Percentiles rank a stretch among this genome's conserved stretches.
phyloP scores from a whole-genome alignment of 2,888 invertebrate genomes.

The Dichetophora obliterata region DNA sequence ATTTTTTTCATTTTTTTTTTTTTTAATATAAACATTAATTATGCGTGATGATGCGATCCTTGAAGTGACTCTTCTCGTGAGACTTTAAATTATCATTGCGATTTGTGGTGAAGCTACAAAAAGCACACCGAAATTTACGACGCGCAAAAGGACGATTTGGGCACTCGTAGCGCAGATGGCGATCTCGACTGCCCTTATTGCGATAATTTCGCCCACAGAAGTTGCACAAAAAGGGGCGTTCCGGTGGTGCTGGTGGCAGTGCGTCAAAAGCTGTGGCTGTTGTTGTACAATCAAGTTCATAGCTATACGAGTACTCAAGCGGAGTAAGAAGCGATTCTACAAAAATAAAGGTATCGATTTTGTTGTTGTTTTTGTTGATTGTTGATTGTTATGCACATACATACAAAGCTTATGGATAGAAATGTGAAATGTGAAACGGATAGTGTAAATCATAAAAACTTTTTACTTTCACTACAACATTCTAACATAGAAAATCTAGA shows the following conservation, averaged over 20 bases:
- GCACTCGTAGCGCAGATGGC: slow-evolving; percentile 79
- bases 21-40: not conserved
- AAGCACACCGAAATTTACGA: slow-evolving; percentile 78
- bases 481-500: not conserved
- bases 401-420: not conserved
- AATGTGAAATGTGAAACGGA: not conserved
- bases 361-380: slow-evolving; percentile 4
- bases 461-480: not conserved
- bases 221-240: slow-evolving; percentile 47
- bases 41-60: not conserved
- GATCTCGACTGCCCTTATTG: slow-evolving; percentile 72
- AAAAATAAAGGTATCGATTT: slow-evolving; percentile 23
- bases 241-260: not conserved
- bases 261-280: not conserved
- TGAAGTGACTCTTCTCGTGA: slow-evolving; percentile 64
- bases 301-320: not conserved
- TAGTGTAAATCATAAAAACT: not conserved
- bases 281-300: not conserved
- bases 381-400: not conserved
- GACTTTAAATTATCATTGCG: slow-evolving; percentile 78
- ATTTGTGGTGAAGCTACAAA: slow-evolving; percentile 79
- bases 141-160: slow-evolving; percentile 74
- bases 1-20: not conserved
- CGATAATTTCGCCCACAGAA: slow-evolving; percentile 57
- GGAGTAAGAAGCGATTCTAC: slow-evolving; percentile 17